Percentiles rank a stretch among this genome's conserved stretches.
These are phyloP conservation scores for Gallinago undulata DNA, from an alignment of 2,113 vertebrate genomes.

Conservation along the genomic window DNA sequence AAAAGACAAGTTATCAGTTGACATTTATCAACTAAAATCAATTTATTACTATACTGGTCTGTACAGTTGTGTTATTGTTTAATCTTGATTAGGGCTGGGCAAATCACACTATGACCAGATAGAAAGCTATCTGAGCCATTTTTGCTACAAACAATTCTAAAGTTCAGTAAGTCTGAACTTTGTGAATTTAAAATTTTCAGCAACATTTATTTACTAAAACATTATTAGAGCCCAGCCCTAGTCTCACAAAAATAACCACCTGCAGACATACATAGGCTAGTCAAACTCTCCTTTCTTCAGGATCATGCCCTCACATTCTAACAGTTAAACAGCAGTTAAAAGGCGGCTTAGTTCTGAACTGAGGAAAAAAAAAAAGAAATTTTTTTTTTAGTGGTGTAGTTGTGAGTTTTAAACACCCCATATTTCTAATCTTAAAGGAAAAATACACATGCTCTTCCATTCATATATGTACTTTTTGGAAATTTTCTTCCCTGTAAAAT, in stretches of 20 bases:
- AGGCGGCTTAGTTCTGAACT: slow-evolving; percentile 52
- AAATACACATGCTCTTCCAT: not conserved
- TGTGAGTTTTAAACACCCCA: slow-evolving; percentile 39
- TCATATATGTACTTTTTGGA: not conserved
- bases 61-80: slow-evolving; percentile 72
- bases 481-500: slow-evolving; percentile 33
- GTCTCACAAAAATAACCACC: slow-evolving; percentile 76
- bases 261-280: slow-evolving; percentile 71
- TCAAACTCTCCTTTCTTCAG: slow-evolving; percentile 65
- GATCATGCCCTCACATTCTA: slow-evolving; percentile 58
- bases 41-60: slow-evolving; percentile 75
- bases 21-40: slow-evolving; percentile 87
- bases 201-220: slow-evolving; percentile 63
- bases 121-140: slow-evolving; percentile 80
- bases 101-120: slow-evolving; percentile 74
- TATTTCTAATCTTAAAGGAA: slow-evolving; percentile 31
- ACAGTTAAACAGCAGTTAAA: slow-evolving; percentile 69
- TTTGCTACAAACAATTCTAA: slow-evolving; percentile 68
- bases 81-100: slow-evolving; percentile 83
- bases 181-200: slow-evolving; percentile 64
- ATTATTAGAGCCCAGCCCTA: slow-evolving; percentile 80
- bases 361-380: slow-evolving; percentile 1
- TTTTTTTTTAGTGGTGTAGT: slow-evolving; percentile 42
- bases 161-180: slow-evolving; percentile 70
- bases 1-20: slow-evolving; percentile 85